Evolutionary conservation across 2,113 vertebrate species (phyloP), one percentile per base, ranked within the genome.

Genomic region (Centropus unirufus): DNA sequence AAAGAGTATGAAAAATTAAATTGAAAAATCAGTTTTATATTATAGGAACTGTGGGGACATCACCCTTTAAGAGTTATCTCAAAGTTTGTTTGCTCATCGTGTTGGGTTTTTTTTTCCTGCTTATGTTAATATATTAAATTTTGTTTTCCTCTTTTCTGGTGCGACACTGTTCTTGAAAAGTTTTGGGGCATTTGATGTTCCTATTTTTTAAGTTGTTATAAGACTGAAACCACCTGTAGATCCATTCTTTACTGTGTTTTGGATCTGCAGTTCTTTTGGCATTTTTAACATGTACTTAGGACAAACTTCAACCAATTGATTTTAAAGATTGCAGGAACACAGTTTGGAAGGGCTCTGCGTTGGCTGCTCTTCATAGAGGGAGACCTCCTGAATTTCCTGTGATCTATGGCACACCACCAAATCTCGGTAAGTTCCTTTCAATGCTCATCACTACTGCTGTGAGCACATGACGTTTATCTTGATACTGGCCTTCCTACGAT

Each of bases 341-440:
- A 83, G 97, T 98, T 85, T 98, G 98, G 98, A 99, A 98, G 97
- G 97, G 98, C 96, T 99, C 99, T 94, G 98, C 98, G 80, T 99
- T 99, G 98, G 99, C 99, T 97, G 98, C 99, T 95, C 99, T 99
- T 94, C 99, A 99, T 46, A 98, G 99, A 98, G 99, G 99, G 96
- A 98, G 99, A 97, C 99, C 99, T 93, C 99, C 99, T 57, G 99
- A 99, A 99, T 98, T 99, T 96, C 99, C 99, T 78, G 98, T 98
- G 57, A 99, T 98, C 93, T 98, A 97, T 93, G 98, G 96, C 89
- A 97, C 97, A 79, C 98, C 98, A 72, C 98, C 98, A 52, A 99
- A 97, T 67, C 93, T 99, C 19, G 99, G 99, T 99, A 97, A 85
- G 98, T 77, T 59, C 18, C 55, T 39, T 44, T 58, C 52, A 46